Conservation (phyloP, 2,797 vertebrate species). For the Rhinatrema bivittatum region DNA sequence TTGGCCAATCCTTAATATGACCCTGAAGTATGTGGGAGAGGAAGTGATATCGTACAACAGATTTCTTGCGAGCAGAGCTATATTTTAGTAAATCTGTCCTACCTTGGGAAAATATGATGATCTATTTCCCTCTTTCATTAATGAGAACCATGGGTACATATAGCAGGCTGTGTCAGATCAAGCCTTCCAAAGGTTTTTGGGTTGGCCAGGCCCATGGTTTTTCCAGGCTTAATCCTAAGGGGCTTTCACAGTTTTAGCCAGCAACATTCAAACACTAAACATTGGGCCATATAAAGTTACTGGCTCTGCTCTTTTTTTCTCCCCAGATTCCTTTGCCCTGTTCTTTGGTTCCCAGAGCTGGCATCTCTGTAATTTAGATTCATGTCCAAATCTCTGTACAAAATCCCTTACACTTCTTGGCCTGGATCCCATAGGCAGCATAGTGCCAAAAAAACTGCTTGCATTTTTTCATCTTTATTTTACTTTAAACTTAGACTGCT, state of each 20-base stretch:
- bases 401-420: constrained; percentile 50
- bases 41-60: no score
- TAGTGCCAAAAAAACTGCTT: constrained; percentile 51
- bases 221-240: neutral
- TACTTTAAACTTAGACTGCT: no score
- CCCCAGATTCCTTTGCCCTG: constrained; percentile 39
- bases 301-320: constrained; percentile 20
- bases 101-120: no score
- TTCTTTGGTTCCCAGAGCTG: constrained; percentile 56
- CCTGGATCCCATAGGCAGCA: constrained; percentile 20
- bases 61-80: no score
- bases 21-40: no score
- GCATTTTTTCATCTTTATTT: constrained; percentile 56
- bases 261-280: constrained; percentile 19
- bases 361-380: constrained; percentile 60
- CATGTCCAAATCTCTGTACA: constrained; percentile 56
- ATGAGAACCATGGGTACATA: no score
- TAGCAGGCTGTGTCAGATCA: neutral
- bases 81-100: no score
- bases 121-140: no score
- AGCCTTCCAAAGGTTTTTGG: neutral
- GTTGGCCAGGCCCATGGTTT: constrained; percentile 2
- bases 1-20: no score
- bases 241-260: constrained; percentile 16
- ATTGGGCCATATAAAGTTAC: constrained; percentile 27